phyloP scores from a whole-genome alignment of 2,888 invertebrate species.

The Abrostola triplasia region DNA sequence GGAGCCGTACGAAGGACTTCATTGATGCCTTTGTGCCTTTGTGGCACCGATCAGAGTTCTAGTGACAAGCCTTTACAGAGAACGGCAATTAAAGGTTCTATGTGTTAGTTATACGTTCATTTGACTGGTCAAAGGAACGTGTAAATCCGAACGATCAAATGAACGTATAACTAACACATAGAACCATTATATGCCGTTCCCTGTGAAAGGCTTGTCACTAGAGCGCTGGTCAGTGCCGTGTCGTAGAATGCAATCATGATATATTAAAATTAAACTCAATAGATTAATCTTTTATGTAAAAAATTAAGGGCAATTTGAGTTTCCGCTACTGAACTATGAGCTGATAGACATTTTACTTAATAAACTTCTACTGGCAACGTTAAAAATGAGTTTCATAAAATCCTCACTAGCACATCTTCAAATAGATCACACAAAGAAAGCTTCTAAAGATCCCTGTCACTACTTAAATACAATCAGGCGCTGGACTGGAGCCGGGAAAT shows the following conservation, averaged over 20 bases:
- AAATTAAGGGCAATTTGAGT: no score
- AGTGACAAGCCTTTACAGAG: neutral
- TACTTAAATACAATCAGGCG: conserved; percentile 21
- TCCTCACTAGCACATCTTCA: neutral
- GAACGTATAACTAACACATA: neutral
- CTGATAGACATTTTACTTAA: no score
- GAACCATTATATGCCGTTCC: neutral
- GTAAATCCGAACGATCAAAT: neutral
- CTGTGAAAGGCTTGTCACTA: neutral
- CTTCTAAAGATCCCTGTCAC: conserved; percentile 11
- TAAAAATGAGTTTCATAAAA: neutral
- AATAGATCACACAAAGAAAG: conserved; percentile 6
- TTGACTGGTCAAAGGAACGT: no score
- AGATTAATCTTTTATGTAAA: no score
- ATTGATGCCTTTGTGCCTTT: conserved; percentile 23
- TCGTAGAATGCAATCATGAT: no score
- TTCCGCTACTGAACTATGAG: no score
- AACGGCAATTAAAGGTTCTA: neutral
- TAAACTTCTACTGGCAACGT: no score
- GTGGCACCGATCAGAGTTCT: conserved; percentile 10
- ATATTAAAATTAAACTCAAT: no score
- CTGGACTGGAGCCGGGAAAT: conserved; percentile 58
- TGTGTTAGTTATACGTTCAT: neutral
- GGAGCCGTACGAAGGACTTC: conserved; percentile 37
- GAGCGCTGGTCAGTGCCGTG: conserved; percentile 7